A percentile compares a stretch with the other conserved stretches of the same genome.
phyloP scores from a whole-genome alignment of 2,888 invertebrate species.

The Athalia rosae region DNA sequence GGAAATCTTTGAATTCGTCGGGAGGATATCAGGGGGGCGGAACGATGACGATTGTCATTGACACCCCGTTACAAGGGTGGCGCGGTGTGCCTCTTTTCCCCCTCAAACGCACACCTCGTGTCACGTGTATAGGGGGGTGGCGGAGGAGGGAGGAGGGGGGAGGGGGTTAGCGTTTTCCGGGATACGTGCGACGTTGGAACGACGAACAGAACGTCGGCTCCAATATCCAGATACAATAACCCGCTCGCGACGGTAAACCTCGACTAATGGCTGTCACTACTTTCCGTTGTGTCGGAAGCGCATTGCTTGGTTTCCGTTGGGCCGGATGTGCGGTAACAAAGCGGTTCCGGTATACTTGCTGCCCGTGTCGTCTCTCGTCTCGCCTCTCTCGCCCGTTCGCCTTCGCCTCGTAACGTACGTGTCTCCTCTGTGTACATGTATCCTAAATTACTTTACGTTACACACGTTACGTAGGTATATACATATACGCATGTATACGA shows the following conservation, averaged over 20 bases:
- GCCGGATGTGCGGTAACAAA: slow-evolving; percentile 64
- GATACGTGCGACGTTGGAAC: not conserved
- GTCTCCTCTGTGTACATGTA: too few species aligned
- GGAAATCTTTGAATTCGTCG: too few species aligned
- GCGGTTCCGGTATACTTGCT: slow-evolving; percentile 62
- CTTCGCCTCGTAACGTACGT: not conserved
- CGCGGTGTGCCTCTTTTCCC: not conserved
- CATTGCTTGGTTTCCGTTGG: slow-evolving; percentile 63
- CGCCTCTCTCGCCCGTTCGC: not conserved
- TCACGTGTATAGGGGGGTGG: not conserved
- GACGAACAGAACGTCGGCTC: slow-evolving; percentile 42
- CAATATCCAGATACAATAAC: slow-evolving; percentile 38
- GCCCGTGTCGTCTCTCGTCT: slow-evolving; percentile 45
- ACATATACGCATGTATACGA: not conserved
- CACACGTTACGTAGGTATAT: too few species aligned
- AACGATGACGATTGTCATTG: too few species aligned
- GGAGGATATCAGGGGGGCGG: too few species aligned
- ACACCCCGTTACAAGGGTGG: too few species aligned
- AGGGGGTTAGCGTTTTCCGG: slow-evolving; percentile 4
- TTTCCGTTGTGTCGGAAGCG: slow-evolving; percentile 64
- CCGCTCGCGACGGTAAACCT: slow-evolving; percentile 40
- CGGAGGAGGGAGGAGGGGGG: too few species aligned
- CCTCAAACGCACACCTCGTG: not conserved
- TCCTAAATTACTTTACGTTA: too few species aligned
- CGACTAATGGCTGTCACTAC: slow-evolving; percentile 51